Evolutionary conservation across 2,888 invertebrate genomes (phyloP).

Genomic region (Flexamia atlantica): DNA sequence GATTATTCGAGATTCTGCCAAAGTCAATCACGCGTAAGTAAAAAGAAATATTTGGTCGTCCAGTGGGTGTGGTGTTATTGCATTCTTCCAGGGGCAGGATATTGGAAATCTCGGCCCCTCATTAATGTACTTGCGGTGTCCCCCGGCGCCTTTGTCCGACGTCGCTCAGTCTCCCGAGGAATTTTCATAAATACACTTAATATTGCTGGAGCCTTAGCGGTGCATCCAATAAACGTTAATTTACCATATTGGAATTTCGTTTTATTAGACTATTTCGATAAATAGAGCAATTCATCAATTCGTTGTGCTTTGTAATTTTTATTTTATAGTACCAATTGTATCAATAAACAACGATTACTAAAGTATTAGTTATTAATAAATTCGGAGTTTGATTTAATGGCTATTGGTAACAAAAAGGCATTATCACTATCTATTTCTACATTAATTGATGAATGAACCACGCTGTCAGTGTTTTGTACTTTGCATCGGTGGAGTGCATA

Average conservation of each 20-base stretch:
- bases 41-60: slow-evolving; percentile 25
- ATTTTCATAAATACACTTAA: slow-evolving; percentile 37
- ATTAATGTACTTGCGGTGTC: slow-evolving; percentile 35
- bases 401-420: too few relatives aligned
- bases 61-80: slow-evolving; percentile 36
- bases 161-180: neutral
- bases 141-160: slow-evolving; percentile 23
- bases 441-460: too few relatives aligned
- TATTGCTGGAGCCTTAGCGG: neutral
- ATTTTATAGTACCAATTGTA: too few relatives aligned
- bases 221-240: neutral
- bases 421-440: too few relatives aligned
- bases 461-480: too few relatives aligned
- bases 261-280: too few relatives aligned
- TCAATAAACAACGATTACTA: too few relatives aligned
- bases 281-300: too few relatives aligned
- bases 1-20: neutral
- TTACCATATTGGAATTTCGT: neutral
- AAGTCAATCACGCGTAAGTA: neutral
- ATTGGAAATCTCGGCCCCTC: slow-evolving; percentile 41
- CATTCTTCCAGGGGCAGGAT: slow-evolving; percentile 29
- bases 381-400: too few relatives aligned
- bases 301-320: too few relatives aligned
- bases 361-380: too few relatives aligned
- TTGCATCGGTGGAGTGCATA: too few relatives aligned